Conservation (phyloP, 1,140 invertebrate species). For the Galendromus occidentalis region DNA sequence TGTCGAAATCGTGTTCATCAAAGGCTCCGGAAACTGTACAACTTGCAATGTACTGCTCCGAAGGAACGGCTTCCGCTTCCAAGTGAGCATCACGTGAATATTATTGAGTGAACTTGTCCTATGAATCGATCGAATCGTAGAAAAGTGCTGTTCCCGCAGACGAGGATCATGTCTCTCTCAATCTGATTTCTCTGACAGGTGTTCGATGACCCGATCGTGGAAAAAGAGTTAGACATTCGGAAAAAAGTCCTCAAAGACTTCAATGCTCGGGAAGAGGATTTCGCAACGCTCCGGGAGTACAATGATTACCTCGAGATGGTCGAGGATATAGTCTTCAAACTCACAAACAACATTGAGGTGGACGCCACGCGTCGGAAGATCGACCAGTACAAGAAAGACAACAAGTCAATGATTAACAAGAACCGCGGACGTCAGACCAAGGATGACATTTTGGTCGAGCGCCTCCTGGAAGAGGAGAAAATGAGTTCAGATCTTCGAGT, state of each 20-base stretch:
- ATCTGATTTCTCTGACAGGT: constrained; percentile 51
- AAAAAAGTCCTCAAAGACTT: constrained; percentile 69
- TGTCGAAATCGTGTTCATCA: constrained; percentile 79
- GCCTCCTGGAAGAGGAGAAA: constrained; percentile 59
- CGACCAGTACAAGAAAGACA: constrained; percentile 81
- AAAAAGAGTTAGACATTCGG: constrained; percentile 92
- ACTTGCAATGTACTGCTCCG: constrained; percentile 69
- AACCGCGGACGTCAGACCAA: constrained; percentile 35
- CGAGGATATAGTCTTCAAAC: constrained; percentile 73
- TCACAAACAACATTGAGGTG: constrained; percentile 73
- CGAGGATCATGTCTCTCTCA: too few species aligned
- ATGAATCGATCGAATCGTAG: too few species aligned
- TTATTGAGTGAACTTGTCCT: too few species aligned
- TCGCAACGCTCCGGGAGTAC: constrained; percentile 52
- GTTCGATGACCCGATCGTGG: constrained; percentile 85
- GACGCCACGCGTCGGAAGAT: constrained; percentile 72
- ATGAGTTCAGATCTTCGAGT: constrained; percentile 27
- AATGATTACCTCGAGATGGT: constrained; percentile 82
- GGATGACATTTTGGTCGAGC: constrained; percentile 45
- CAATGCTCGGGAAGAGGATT: constrained; percentile 80
- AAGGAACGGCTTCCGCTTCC: constrained; percentile 66
- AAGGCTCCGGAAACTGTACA: constrained; percentile 79
- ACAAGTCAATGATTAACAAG: constrained; percentile 69
- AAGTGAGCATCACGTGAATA: constrained; percentile 8
- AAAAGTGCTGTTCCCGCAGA: too few species aligned